Conservation (phyloP, 2,888 invertebrate species). For the Metopia argyrocephala region DNA sequence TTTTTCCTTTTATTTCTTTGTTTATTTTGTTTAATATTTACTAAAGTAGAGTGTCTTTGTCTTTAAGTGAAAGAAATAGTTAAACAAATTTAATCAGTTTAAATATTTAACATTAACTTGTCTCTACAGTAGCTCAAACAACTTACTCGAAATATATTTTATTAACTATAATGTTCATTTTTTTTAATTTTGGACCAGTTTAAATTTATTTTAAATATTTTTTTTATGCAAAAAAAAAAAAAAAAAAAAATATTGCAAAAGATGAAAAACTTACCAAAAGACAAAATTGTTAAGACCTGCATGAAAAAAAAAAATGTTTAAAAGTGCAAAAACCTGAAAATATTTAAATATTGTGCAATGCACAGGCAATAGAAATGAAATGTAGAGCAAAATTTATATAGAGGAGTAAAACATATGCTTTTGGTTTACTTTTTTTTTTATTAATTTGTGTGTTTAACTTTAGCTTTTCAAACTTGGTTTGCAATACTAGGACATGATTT, state of each 20-base stretch:
- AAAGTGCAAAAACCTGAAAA: not conserved
- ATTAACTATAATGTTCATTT: not conserved
- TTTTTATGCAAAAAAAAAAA: not conserved
- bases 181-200: slow-evolving; percentile 49
- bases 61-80: no score
- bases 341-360: slow-evolving; percentile 45
- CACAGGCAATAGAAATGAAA: slow-evolving; percentile 47
- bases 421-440: slow-evolving; percentile 3
- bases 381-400: slow-evolving; percentile 30
- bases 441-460: not conserved
- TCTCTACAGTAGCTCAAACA: slow-evolving; percentile 23
- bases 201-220: slow-evolving; percentile 41
- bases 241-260: not conserved
- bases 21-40: no score
- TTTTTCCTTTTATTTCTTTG: no score
- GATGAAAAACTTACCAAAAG: not conserved
- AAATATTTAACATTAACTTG: slow-evolving; percentile 37
- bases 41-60: slow-evolving; percentile 23
- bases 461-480: not conserved
- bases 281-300: not conserved
- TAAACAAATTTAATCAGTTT: slow-evolving; percentile 32
- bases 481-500: slow-evolving; percentile 3
- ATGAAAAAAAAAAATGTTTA: not conserved
- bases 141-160: not conserved
- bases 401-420: slow-evolving; percentile 17